Evolutionary conservation across 2,797 vertebrate genomes (phyloP).

Genomic region (Toxotes lorentzi): DNA sequence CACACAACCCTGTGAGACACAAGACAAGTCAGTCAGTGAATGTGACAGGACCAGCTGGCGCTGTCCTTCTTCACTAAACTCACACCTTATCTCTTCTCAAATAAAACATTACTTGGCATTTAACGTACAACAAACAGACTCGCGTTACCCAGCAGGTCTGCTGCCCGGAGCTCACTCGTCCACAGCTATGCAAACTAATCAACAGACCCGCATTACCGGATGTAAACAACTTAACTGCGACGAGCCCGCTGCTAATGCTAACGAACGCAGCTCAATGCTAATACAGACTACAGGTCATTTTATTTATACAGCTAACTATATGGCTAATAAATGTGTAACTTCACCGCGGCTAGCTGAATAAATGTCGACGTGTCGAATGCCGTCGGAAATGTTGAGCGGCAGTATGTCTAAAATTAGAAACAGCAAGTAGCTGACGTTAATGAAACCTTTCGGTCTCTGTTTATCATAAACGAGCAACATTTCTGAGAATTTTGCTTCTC

Average conservation of each 20-base stretch:
- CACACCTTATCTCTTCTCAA: accelerated
- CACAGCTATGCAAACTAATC: conserved; percentile 47
- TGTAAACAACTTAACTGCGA: conserved; percentile 81
- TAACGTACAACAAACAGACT: neutral
- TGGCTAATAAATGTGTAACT: conserved; percentile 64
- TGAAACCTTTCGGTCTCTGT: neutral
- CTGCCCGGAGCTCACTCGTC: conserved; percentile 4
- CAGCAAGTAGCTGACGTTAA: neutral
- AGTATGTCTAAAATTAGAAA: conserved; percentile 7
- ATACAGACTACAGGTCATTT: conserved; percentile 22
- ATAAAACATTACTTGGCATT: neutral
- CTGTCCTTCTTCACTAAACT: neutral
- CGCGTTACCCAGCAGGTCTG: neutral
- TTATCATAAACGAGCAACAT: conserved; percentile 12
- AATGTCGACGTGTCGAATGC: conserved; percentile 43
- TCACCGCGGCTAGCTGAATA: conserved; percentile 25
- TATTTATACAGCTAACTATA: conserved; percentile 45
- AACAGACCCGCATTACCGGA: conserved; percentile 67
- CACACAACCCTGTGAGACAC: conserved; percentile 75
- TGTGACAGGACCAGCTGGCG: neutral
- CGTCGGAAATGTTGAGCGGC: neutral
- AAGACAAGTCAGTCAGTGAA: conserved; percentile 47
- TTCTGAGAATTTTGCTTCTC: conserved; percentile 13
- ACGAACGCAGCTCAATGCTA: conserved; percentile 48
- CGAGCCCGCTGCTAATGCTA: conserved; percentile 61